Evolutionary conservation across 1,140 invertebrate genomes (phyloP), one percentile per base, ranked within the genome.

Genomic region (Thereuonema tuberculata): DNA sequence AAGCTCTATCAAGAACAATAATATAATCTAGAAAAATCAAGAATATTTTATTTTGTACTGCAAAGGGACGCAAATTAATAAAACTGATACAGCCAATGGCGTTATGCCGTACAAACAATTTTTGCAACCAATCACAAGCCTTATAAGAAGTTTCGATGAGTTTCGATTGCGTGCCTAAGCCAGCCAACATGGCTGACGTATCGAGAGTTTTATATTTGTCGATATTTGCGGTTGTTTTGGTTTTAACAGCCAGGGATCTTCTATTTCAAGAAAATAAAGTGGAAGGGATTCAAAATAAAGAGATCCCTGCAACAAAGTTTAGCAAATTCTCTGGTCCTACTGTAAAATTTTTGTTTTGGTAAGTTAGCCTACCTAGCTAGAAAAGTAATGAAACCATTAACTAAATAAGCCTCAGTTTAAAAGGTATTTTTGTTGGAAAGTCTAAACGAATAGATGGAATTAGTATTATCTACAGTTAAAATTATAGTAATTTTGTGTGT

Each of bases 341-440:
- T 2, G 65, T 80, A 24, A 78, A 74, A 66, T 78, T 80, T 68
- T 59, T 78, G 52, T 78, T 73, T 65, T 79, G 77, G 77, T 79
- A 69, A 72, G 71, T 65, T 50, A 5, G 31, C 5, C 31, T 37
- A 5, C 17, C 5, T 37, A 17, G 31, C 17, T 37, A 37, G 5
- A 9, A 5, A 37, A 9, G 5, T 17, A 37, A 9, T 37, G 5
- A 37, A 17, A 37, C 5, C 5, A 5, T 37, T 37, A 9, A 9
- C 17, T 37, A 9, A 9, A 37, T 37, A 9, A 9, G 5, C 17
- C 17, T 37, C 17, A 37, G 5, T 37, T 37, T 9, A 12, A 50
- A 12, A 50, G 5, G 21, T 12, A 50, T 5, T 50, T 50, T 24
- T 21, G 5, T 50, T n/a, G 9, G 21, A 9, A 21, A 12, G 48